These are phyloP conservation scores for Spialia ferax DNA, from an alignment of 2,888 invertebrate species.

Conservation along the genomic window DNA sequence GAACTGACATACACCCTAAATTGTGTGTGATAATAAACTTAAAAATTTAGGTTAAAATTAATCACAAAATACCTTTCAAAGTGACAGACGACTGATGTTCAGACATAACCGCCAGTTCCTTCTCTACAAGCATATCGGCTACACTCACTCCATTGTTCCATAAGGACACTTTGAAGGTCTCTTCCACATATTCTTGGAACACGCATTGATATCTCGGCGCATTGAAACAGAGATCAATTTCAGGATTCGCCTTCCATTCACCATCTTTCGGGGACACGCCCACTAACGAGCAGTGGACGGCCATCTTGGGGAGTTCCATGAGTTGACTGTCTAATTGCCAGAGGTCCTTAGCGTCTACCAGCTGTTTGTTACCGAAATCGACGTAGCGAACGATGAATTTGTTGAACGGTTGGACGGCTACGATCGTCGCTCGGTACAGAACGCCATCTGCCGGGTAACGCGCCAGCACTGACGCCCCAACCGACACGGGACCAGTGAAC, in stretches of 20 bases:
- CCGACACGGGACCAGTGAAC: slow-evolving; percentile 70
- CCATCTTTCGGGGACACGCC: slow-evolving; percentile 87
- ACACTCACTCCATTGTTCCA: slow-evolving; percentile 79
- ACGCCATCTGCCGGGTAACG: slow-evolving; percentile 90
- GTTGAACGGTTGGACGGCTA: slow-evolving; percentile 85
- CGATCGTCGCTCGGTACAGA: slow-evolving; percentile 90
- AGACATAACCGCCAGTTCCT: slow-evolving; percentile 72
- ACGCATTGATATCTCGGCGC: slow-evolving; percentile 86
- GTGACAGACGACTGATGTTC: slow-evolving; percentile 73
- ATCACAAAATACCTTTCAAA: slow-evolving; percentile 69
- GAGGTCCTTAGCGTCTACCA: slow-evolving; percentile 88
- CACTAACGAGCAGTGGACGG: slow-evolving; percentile 89
- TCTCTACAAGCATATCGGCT: slow-evolving; percentile 78
- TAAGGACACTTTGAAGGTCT: slow-evolving; percentile 79
- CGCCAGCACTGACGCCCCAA: slow-evolving; percentile 90
- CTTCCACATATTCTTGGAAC: slow-evolving; percentile 80
- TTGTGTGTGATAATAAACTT: too few species aligned
- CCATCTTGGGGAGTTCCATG: slow-evolving; percentile 89
- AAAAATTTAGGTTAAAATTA: background rate
- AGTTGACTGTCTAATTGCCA: slow-evolving; percentile 90
- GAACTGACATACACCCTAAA: too few species aligned
- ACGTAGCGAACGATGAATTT: slow-evolving; percentile 90
- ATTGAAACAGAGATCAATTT: slow-evolving; percentile 88
- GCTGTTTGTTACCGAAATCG: slow-evolving; percentile 91
- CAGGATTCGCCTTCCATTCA: slow-evolving; percentile 85